phyloP scores from a whole-genome alignment of 2,113 vertebrate genomes.

The Mobula hypostoma region DNA sequence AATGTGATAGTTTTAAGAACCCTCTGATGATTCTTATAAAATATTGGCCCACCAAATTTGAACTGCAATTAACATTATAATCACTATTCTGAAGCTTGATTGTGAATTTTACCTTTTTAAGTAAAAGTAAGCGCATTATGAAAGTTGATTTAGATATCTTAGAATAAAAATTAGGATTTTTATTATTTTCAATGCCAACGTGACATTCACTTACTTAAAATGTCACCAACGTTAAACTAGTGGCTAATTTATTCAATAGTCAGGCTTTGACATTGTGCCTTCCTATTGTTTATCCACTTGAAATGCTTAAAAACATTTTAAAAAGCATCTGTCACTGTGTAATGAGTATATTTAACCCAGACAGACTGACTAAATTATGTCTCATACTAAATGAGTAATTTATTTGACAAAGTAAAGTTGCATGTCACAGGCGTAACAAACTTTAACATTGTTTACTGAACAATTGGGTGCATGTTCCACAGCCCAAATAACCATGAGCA shows the following conservation, averaged over 20 bases:
- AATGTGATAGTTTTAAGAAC: not conserved
- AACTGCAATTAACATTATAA: not conserved
- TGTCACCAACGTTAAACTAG: not conserved
- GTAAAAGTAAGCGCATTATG: not conserved
- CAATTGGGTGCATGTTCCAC: not conserved
- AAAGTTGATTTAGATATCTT: not conserved
- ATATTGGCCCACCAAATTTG: not conserved
- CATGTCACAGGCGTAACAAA: not conserved
- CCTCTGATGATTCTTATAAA: not conserved
- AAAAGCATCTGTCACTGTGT: not conserved
- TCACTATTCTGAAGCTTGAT: not conserved
- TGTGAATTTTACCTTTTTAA: not conserved
- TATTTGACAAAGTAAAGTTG: constrained; percentile 10
- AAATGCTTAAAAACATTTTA: not conserved
- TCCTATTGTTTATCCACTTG: not conserved
- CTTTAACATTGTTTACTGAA: constrained; percentile 7
- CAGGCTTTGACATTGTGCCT: not conserved
- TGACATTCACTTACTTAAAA: not conserved
- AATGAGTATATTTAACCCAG: constrained; percentile 11
- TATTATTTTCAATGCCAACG: not conserved
- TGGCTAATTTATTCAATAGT: not conserved
- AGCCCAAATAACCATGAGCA: not conserved
- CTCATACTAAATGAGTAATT: not conserved
- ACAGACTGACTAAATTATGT: not conserved
- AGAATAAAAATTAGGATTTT: not conserved